phyloP scores from a whole-genome alignment of 2,797 vertebrate genomes.

The Coracias cyanogaster region DNA sequence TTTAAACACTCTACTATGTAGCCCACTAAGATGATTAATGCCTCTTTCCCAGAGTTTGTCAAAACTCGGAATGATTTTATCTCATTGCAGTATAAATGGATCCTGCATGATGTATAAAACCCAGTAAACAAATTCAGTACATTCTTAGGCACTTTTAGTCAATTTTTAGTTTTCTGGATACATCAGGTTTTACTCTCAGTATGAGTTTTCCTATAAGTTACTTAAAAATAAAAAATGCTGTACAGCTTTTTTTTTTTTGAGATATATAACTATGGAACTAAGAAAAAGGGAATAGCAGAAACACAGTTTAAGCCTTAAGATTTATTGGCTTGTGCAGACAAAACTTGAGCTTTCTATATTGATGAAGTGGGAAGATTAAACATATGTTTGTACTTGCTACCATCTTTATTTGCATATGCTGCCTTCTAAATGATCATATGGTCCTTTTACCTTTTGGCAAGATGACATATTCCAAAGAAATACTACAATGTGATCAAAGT shows the following conservation, averaged over 20 bases:
- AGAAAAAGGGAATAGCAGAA: not conserved
- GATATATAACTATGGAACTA: not conserved
- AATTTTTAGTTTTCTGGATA: not conserved
- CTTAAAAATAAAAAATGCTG: not conserved
- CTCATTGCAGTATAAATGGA: not conserved
- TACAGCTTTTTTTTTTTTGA: not conserved
- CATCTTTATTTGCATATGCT: constrained; percentile 70
- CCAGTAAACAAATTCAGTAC: not conserved
- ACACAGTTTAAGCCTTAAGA: not conserved
- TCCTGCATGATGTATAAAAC: not conserved
- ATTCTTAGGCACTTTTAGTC: not conserved
- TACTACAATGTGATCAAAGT: constrained; percentile 26
- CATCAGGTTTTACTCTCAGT: not conserved
- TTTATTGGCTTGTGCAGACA: not conserved
- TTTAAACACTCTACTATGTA: not conserved
- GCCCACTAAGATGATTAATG: not conserved
- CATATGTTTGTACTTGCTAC: constrained; percentile 64
- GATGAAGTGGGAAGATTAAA: constrained; percentile 63
- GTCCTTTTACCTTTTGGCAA: constrained; percentile 69
- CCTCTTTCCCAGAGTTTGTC: not conserved
- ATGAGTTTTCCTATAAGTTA: not conserved
- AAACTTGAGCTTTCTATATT: constrained; percentile 48
- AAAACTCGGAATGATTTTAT: not conserved
- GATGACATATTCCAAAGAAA: constrained; percentile 45
- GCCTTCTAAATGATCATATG: constrained; percentile 64